Conservation (phyloP, 2,113 vertebrate species). For the Pelvicachromis taeniatus region DNA sequence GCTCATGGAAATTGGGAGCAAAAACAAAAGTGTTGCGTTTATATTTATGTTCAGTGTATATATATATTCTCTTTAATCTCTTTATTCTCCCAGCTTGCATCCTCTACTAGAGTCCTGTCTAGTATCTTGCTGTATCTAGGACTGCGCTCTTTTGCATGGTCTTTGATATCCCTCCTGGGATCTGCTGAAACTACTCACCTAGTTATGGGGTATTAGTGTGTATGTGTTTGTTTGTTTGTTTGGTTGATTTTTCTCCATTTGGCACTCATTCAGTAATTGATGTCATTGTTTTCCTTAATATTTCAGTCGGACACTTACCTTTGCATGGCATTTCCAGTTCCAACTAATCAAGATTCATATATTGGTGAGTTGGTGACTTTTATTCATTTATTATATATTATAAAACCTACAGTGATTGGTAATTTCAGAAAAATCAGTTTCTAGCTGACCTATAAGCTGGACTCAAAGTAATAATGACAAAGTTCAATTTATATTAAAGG, state of each 20-base stretch:
- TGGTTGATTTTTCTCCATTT: background rate
- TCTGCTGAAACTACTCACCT: background rate
- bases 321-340: constrained; percentile 84
- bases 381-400: background rate
- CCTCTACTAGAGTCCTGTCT: too few relatives aligned
- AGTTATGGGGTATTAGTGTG: background rate
- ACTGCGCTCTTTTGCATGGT: background rate
- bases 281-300: constrained; percentile 6
- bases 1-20: too few relatives aligned
- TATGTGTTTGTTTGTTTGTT: background rate
- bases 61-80: too few relatives aligned
- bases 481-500: background rate
- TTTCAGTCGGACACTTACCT: constrained; percentile 92
- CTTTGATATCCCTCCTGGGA: background rate
- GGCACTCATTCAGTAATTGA: background rate
- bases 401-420: background rate
- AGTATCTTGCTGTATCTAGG: too few relatives aligned
- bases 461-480: background rate
- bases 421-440: background rate
- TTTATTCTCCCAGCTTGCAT: too few relatives aligned
- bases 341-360: constrained; percentile 79
- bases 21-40: too few relatives aligned
- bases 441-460: background rate
- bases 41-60: too few relatives aligned
- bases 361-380: constrained; percentile 84